Base-by-base conservation (phyloP, 2,888 invertebrate genomes). In the Lutraria lutraria region DNA sequence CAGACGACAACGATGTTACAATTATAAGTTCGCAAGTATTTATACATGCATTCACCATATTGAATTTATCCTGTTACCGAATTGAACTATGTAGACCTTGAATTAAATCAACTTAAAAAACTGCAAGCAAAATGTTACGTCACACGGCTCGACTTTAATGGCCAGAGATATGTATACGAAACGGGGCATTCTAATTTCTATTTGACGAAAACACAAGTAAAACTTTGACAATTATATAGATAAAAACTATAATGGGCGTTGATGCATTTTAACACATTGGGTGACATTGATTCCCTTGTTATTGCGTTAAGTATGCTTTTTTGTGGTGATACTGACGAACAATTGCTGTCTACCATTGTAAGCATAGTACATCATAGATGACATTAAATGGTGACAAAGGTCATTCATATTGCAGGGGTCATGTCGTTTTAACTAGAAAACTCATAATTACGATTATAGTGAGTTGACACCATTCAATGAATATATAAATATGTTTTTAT, bases 201-300 rank as follows among this genome's bases (percentile, higher is more conserved):
- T 15, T 31, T 34, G 31, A 34, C 76, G 31, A 76, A 34, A 76
- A 76, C 25, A 34, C 34, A 15, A 76, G 16, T 31, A 76, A 76
- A 19, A 19, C 16, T 21, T 15, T 76, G 76, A 76, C 76, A 76
- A 31, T 76, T 34, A 76, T 76, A 31, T 19, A 19, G 76, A 31
- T 31, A 76, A 72, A 76, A 76, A 76, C 63, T 31, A 4, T 19
- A 34, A 31, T 76, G 76, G 76, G 76, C 76, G 76, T 76, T 76
- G 76, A 31, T 31, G 76, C 76, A 31, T 31, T 76, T 76, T 76
- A 76, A 34, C 76, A 76, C 76, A 16, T 76, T 2, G 31, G 3
- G 6, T 76, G 76, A 76, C 76, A 76, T 76, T 76, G 76, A 76
- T 76, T 76, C 76, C 76, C 25, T 34, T 16, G 13, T 31, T 76